Evolutionary conservation across 2,888 invertebrate species (phyloP).

Genomic region (Holacanthella duospinosa): DNA sequence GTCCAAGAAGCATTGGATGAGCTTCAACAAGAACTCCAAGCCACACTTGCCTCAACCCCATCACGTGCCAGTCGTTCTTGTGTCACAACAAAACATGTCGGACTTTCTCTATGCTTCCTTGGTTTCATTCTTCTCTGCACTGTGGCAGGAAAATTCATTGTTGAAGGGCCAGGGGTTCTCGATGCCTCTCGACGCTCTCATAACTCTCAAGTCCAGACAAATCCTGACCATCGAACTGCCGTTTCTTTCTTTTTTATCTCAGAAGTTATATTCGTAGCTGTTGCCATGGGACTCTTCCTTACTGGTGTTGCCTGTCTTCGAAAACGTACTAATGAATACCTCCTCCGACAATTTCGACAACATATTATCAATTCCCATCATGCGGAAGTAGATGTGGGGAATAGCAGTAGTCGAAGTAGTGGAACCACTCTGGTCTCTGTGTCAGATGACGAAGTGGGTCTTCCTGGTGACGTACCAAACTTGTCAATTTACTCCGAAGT

Average conservation of each 20-base stretch:
- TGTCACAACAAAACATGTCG: slow-evolving; percentile 25
- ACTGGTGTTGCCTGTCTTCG: slow-evolving; percentile 31
- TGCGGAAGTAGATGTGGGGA: slow-evolving; percentile 7
- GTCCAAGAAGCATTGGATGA: not conserved
- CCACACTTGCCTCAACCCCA: not conserved
- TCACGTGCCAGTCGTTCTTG: not conserved
- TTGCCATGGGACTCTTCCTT: slow-evolving; percentile 31
- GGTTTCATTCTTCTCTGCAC: slow-evolving; percentile 30
- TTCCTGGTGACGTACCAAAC: not conserved
- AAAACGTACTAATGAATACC: slow-evolving; percentile 29
- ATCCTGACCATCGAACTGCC: not conserved
- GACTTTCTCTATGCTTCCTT: slow-evolving; percentile 33
- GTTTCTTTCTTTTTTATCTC: slow-evolving; percentile 29
- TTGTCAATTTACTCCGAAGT: not conserved
- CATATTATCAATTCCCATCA: slow-evolving; percentile 20
- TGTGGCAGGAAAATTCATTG: slow-evolving; percentile 24
- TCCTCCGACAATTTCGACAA: slow-evolving; percentile 29
- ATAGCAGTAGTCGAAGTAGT: not conserved
- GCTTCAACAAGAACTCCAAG: not conserved
- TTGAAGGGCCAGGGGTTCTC: slow-evolving; percentile 15
- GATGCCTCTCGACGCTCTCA: slow-evolving; percentile 5
- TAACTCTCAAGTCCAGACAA: not conserved
- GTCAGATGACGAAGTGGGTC: not conserved
- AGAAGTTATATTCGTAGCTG: slow-evolving; percentile 31
- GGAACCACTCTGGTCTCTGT: slow-evolving; percentile 3